A percentile compares a stretch with the other conserved stretches of the same genome.
phyloP scores from a whole-genome alignment of 2,797 vertebrate species.

The Xiphorhynchus erythropygius region DNA sequence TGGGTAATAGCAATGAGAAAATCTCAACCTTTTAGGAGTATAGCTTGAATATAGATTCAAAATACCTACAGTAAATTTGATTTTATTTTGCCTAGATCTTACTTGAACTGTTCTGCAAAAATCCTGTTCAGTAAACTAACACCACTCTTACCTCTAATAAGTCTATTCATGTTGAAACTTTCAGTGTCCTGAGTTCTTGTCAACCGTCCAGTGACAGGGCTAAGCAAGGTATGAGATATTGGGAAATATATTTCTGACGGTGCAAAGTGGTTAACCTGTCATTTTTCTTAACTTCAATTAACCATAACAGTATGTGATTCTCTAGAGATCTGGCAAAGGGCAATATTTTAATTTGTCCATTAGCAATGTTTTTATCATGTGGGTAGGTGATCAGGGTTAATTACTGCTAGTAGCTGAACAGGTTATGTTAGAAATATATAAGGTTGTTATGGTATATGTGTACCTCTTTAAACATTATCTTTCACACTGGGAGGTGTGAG shows the following conservation, averaged over 20 bases:
- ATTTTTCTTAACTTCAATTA: background rate
- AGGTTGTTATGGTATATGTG: background rate
- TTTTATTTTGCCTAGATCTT: background rate
- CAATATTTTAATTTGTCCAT: background rate
- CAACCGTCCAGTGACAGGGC: rapidly evolving
- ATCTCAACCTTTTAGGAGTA: background rate
- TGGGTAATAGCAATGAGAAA: background rate
- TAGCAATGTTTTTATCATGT: background rate
- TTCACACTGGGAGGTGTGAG: background rate
- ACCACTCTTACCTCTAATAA: background rate
- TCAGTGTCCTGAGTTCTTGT: background rate
- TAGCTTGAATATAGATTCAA: background rate
- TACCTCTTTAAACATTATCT: background rate
- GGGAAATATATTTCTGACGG: background rate
- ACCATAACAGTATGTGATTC: background rate
- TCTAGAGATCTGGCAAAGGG: background rate
- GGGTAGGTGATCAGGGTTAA: background rate
- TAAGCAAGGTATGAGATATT: rapidly evolving
- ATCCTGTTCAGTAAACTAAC: background rate
- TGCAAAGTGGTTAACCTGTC: background rate
- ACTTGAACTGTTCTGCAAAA: background rate
- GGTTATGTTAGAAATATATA: background rate
- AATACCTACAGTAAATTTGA: background rate
- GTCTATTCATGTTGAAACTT: rapidly evolving
- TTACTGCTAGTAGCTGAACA: background rate